Base-by-base conservation (phyloP, 53 echinoderm and acorn worm genomes). In the Holothuria scabra region DNA sequence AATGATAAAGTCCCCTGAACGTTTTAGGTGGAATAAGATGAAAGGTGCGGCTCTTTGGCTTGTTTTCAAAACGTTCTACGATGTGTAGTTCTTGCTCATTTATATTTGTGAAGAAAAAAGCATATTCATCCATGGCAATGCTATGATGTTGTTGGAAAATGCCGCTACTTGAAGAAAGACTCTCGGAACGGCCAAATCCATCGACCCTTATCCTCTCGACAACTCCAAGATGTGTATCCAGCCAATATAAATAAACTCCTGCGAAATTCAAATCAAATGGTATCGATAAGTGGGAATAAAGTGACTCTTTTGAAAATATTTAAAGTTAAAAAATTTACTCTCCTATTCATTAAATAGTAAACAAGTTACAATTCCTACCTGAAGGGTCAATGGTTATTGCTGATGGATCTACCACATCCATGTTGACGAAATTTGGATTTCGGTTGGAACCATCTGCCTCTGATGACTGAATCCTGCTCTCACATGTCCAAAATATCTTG, bases 401-500 rank as follows among this genome's bases (percentile, higher is more conserved):
- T 14, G 18, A n/a, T 21, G 72, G 25, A 25, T 25, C 26, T 8
- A 72, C 72, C 11, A 46, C 46, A 44, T 72, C 23, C 1, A 72
- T 25, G n/a, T 49, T 48, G 12, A 21, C 22, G 23, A 72, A 22
- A 8, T 25, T 0, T 12, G 14, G 24, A 7, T 72, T 10, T 72
- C 72, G 44, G 8, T 46, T 22, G 1, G 72, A 72, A 12, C 72
- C 72, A 34, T 72, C 72, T 23, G 72, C 72, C 22, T 44, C 37
- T 13, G 72, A 72, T 14, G 25, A n/a, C 48, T 72, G 46, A 46
- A 72, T 72, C 25, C 72, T 44, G 4, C n/a, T 41, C 34, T 44
- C 26, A 44, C 72, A 72, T 46, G 44, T 72, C 72, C 72, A 72
- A 21, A 72, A 72, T 10, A 49, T 48, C 34, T n/a, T 25, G 22